phyloP scores from a whole-genome alignment of 2,888 invertebrate genomes.

The Agelastica alni region DNA sequence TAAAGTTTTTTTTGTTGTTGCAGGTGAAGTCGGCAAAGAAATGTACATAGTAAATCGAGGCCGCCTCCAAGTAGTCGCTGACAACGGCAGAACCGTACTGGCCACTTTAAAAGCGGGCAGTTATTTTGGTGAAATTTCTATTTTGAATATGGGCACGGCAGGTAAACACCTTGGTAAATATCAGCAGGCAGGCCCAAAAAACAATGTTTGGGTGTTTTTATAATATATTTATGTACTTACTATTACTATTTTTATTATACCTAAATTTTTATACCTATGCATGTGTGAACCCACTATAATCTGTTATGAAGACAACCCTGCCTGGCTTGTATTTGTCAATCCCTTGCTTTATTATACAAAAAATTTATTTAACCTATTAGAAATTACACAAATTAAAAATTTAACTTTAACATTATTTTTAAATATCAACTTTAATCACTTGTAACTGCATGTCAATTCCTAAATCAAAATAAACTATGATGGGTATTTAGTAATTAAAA shows the following conservation, averaged over 20 bases:
- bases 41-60: constrained; percentile 99
- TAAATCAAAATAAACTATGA: neutral
- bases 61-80: constrained; percentile 90
- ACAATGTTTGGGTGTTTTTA: constrained; percentile 16
- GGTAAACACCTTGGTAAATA: constrained; percentile 97
- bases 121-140: constrained; percentile 99
- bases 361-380: neutral
- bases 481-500: neutral
- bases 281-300: constrained; percentile 20
- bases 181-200: constrained; percentile 57
- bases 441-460: too few relatives aligned
- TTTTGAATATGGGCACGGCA: constrained; percentile 99
- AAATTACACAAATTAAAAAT: neutral
- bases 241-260: constrained; percentile 12
- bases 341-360: constrained; percentile 18
- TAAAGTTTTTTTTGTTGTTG: too few relatives aligned
- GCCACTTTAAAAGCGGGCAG: constrained; percentile 98
- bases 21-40: constrained; percentile 98
- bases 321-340: constrained; percentile 47
- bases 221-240: constrained; percentile 4
- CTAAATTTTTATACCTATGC: constrained; percentile 23
- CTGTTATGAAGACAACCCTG: constrained; percentile 35
- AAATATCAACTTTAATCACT: too few relatives aligned
- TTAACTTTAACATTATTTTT: neutral
- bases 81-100: constrained; percentile 93